Percentiles rank a stretch among this genome's conserved stretches.
Evolutionary conservation across 2,797 vertebrate genomes (phyloP).

Genomic region (Tamandua tetradactyla): DNA sequence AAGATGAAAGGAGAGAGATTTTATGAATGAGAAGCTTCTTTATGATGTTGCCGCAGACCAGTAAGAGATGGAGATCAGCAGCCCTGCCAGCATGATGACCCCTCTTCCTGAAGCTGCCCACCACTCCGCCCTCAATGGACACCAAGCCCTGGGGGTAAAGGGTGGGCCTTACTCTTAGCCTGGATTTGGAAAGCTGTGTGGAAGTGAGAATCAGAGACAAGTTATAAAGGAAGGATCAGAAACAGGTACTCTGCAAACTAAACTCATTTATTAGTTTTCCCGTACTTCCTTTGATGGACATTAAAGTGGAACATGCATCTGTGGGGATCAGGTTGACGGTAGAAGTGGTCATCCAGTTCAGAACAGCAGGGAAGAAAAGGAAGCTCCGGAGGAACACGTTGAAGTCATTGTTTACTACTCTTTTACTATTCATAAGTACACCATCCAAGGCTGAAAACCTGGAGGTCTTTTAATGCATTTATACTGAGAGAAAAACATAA

Average conservation of each 20-base stretch:
- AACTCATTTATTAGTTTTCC: not conserved
- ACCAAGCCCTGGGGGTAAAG: not conserved
- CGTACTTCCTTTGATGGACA: not conserved
- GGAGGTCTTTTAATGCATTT: not conserved
- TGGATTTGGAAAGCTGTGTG: not conserved
- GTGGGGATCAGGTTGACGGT: rapidly evolving
- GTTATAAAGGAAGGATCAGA: not conserved
- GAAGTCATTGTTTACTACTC: not conserved
- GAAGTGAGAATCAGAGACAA: not conserved
- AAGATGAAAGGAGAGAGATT: not conserved
- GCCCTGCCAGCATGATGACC: rapidly evolving
- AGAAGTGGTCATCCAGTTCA: not conserved
- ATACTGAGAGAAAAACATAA: not conserved
- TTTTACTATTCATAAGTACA: not conserved
- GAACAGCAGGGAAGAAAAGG: not conserved
- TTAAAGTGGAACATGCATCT: not conserved
- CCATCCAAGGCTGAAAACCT: not conserved
- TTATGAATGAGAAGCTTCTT: not conserved
- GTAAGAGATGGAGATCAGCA: not conserved
- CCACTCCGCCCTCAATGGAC: rapidly evolving
- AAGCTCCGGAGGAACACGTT: rapidly evolving
- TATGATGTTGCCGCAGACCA: not conserved
- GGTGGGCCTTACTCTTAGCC: not conserved
- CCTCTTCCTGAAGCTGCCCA: not conserved
- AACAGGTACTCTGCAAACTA: not conserved